Base-by-base conservation (phyloP, 1,140 invertebrate genomes). In the Drosophila sechellia region DNA sequence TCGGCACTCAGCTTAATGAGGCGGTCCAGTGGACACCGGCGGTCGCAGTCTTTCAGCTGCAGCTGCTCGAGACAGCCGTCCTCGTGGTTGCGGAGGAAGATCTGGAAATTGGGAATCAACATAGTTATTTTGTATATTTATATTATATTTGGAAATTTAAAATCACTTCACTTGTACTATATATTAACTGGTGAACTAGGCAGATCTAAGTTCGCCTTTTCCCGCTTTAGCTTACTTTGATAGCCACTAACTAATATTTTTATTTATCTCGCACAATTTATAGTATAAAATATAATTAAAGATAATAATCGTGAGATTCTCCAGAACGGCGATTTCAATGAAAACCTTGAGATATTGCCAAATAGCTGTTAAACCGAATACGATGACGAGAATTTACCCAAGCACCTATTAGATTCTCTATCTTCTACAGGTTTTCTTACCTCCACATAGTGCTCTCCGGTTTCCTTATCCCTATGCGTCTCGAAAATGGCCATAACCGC, bases 401-500 rank as follows among this genome's bases (percentile, higher is more conserved):
- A 27, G 25, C 25, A 6, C 20, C 20, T 31, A 10, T 31, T 4
- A 56, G 3, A 4, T 17, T 27, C 8, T 4, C 2, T 1, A 45
- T 25, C 12, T 17, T 17, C 0, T n/a, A 34, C 17, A 2, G 1
- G 0, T n/a, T 20, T 13, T 45, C 81, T 94, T 94, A 92, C 91
- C 93, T 95, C 93, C 50, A 95, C 93, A 54, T 93, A 93, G 54
- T 93, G 92, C 37, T 93, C 73, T 2, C 93, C 91, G 2, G 90
- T 93, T 10, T 81, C 60, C 8, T 48, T 75, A 70, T 94, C 92
- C 74, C 94, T 92, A 61, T 96, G 95, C 4, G 97, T 92, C 91
- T 98, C 96, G 22, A 97, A 93, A 31, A 97, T 93, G 1, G 95
- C 92, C 90, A 95, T 94, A 22, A 95, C 94, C 34, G 94, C 95